These are phyloP conservation scores for Trisateles emortualis DNA, from an alignment of 2,888 invertebrate genomes.

Conservation along the genomic window DNA sequence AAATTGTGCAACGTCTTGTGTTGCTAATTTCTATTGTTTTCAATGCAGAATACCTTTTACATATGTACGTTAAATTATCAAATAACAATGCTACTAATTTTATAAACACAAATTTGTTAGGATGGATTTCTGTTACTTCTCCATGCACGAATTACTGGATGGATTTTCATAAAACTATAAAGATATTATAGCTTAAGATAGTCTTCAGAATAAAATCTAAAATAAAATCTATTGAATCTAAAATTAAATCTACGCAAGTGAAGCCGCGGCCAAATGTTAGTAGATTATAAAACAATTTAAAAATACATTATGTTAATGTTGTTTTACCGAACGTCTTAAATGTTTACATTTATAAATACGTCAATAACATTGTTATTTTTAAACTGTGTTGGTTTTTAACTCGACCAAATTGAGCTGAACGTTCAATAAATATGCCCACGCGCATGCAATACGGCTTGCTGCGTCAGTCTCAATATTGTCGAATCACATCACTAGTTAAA, in stretches of 20 bases:
- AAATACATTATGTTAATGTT: not conserved
- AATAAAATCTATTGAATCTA: too few species aligned
- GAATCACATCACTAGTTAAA: conserved; percentile 15
- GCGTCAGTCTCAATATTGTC: conserved; percentile 12
- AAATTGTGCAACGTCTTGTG: conserved; percentile 20
- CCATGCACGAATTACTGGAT: too few species aligned
- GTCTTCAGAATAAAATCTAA: too few species aligned
- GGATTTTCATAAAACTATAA: too few species aligned
- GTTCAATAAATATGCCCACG: conserved; percentile 23
- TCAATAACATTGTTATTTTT: not conserved
- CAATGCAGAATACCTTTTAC: not conserved
- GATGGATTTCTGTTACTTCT: too few species aligned
- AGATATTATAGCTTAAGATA: too few species aligned
- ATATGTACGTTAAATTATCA: not conserved
- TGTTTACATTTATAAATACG: not conserved
- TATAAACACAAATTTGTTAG: too few species aligned
- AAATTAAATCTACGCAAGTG: too few species aligned
- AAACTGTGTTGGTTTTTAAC: conserved; percentile 6
- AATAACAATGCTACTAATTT: too few species aligned
- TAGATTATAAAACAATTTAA: not conserved
- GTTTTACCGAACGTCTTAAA: not conserved
- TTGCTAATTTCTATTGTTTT: conserved; percentile 19
- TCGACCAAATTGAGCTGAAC: conserved; percentile 7
- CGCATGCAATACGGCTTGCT: conserved; percentile 22
- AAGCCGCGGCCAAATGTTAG: not conserved